phyloP scores from a whole-genome alignment of 1,140 invertebrate species.

The Bradynema listronoti region DNA sequence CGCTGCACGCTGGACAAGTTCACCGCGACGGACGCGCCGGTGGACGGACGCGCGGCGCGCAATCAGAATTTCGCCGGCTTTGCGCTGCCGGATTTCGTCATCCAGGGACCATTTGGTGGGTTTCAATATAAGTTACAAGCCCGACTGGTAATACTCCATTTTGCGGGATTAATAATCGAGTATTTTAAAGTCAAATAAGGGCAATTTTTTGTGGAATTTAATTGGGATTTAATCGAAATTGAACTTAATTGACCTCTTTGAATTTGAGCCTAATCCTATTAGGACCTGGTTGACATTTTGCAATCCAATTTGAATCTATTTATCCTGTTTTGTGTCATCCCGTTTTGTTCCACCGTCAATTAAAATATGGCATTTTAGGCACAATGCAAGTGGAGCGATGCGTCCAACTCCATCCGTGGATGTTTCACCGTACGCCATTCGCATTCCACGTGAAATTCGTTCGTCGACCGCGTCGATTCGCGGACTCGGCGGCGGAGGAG shows the following conservation, averaged over 20 bases:
- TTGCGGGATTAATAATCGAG: no score
- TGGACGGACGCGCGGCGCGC: neutral
- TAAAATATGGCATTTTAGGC: no score
- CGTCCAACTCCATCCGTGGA: conserved; percentile 7
- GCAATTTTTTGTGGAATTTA: neutral
- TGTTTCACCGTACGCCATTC: neutral
- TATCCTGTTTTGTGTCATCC: no score
- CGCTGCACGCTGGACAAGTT: conserved; percentile 13
- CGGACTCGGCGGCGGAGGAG: neutral
- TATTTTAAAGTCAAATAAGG: neutral
- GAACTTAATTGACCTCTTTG: no score
- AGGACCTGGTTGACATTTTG: no score
- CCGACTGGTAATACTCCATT: no score
- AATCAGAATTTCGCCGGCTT: neutral
- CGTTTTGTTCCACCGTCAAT: no score
- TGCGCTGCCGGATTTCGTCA: conserved; percentile 2
- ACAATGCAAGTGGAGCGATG: neutral
- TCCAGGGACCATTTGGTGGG: neutral
- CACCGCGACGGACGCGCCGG: conserved; percentile 6
- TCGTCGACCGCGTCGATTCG: conserved; percentile 13
- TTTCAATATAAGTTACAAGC: no score
- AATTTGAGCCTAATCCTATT: no score
- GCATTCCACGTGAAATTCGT: conserved; percentile 21
- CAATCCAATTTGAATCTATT: no score
- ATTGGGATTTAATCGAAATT: no score